Conservation (phyloP, 2,888 invertebrate genomes). For the Bembecia ichneumoniformis region DNA sequence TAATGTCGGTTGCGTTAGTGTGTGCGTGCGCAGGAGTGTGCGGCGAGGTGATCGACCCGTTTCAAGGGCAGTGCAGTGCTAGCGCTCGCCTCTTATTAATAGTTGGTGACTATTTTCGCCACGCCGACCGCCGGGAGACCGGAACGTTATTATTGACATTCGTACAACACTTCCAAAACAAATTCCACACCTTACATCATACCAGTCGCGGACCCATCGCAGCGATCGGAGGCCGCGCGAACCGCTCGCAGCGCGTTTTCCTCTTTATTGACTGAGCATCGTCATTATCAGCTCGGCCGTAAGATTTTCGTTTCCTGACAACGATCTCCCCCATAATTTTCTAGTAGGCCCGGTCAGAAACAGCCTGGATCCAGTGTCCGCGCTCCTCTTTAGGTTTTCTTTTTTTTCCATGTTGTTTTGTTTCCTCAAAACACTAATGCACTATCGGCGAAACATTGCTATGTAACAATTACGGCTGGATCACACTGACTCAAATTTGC, state of each 20-base stretch:
- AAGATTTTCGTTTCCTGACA: too few species aligned
- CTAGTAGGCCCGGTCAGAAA: too few species aligned
- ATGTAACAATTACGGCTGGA: constrained; percentile 3
- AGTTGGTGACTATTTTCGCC: constrained; percentile 69
- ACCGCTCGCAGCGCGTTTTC: not conserved
- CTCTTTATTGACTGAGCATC: not conserved
- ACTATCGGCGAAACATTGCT: not conserved
- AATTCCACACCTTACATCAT: constrained; percentile 39
- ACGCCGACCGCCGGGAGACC: constrained; percentile 55
- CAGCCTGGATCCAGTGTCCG: too few species aligned
- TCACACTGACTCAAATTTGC: constrained; percentile 11
- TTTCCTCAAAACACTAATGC: not conserved
- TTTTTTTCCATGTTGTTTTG: not conserved
- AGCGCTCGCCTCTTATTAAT: constrained; percentile 66
- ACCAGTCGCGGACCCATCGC: constrained; percentile 3
- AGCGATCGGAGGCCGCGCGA: not conserved
- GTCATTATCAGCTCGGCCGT: too few species aligned
- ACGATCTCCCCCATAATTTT: too few species aligned
- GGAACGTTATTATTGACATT: constrained; percentile 69
- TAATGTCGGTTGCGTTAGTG: constrained; percentile 14
- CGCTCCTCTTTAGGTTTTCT: too few species aligned
- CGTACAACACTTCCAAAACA: constrained; percentile 56
- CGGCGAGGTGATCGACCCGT: constrained; percentile 67
- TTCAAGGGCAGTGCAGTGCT: constrained; percentile 70
- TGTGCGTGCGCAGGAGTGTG: constrained; percentile 27